Evolutionary conservation across 2,113 vertebrate species (phyloP).

Genomic region (Lathamus discolor): DNA sequence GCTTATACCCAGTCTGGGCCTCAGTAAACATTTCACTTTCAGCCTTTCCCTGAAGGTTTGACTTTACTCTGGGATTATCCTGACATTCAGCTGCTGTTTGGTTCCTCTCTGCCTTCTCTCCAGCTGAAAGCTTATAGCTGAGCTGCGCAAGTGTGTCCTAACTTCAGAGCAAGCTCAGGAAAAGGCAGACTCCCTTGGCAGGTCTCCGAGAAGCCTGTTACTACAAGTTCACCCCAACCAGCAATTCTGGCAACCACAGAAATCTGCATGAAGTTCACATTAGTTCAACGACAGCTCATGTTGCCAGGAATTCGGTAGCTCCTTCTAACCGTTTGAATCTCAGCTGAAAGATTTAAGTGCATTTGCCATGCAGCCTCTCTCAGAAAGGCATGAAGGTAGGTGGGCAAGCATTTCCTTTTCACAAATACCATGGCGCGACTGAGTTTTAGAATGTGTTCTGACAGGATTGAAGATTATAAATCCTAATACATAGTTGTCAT

Average conservation of each 20-base stretch:
- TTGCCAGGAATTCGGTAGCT: slow-evolving; percentile 32
- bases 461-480: not conserved
- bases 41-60: not conserved
- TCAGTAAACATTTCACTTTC: not conserved
- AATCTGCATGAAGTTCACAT: slow-evolving; percentile 27
- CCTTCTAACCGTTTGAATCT: not conserved
- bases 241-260: not conserved
- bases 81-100: not conserved
- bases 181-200: not conserved
- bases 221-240: not conserved
- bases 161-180: not conserved
- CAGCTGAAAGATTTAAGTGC: not conserved
- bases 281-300: slow-evolving; percentile 12
- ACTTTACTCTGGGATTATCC: not conserved
- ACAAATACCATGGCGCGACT: not conserved
- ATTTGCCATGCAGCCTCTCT: not conserved
- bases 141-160: not conserved
- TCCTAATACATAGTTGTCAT: not conserved
- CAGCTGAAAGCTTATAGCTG: not conserved
- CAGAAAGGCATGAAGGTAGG: not conserved
- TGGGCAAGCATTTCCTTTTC: not conserved
- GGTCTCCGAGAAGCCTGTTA: not conserved
- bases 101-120: not conserved
- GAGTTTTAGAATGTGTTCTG: not conserved
- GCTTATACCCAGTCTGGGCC: not conserved